phyloP scores from a whole-genome alignment of 2,113 vertebrate genomes.

The Halcyon senegalensis region DNA sequence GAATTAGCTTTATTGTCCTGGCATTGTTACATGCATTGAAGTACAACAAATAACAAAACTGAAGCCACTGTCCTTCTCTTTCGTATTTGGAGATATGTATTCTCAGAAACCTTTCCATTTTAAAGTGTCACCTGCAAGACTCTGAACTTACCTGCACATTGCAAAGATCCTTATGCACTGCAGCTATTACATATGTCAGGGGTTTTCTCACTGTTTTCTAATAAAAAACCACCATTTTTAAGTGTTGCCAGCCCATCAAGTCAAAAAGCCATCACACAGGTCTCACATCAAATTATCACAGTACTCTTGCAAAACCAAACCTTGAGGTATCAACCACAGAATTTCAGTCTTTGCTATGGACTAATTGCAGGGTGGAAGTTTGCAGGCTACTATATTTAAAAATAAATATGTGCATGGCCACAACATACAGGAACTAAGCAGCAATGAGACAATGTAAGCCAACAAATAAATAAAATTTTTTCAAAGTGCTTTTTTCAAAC shows the following conservation, averaged over 20 bases:
- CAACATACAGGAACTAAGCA: not conserved
- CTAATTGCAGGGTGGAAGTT: not conserved
- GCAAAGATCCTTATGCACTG: not conserved
- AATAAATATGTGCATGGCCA: not conserved
- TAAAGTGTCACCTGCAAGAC: not conserved
- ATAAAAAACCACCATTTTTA: not conserved
- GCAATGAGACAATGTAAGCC: not conserved
- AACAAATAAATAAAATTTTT: not conserved
- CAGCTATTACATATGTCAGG: not conserved
- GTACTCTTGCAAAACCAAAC: not conserved
- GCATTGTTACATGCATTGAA: not conserved
- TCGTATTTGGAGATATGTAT: not conserved
- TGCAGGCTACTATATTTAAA: not conserved
- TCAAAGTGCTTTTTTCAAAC: not conserved
- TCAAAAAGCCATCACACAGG: not conserved
- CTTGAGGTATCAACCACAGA: not conserved
- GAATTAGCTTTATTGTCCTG: not conserved
- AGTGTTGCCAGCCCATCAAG: not conserved
- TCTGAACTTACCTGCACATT: not conserved
- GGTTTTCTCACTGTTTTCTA: not conserved
- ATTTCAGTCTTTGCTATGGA: not conserved
- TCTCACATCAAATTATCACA: not conserved
- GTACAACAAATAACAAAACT: not conserved
- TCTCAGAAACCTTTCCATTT: not conserved
- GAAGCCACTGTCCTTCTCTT: not conserved